These are phyloP conservation scores for Tangara arthus DNA, from an alignment of 2,797 vertebrate species.

Conservation along the genomic window DNA sequence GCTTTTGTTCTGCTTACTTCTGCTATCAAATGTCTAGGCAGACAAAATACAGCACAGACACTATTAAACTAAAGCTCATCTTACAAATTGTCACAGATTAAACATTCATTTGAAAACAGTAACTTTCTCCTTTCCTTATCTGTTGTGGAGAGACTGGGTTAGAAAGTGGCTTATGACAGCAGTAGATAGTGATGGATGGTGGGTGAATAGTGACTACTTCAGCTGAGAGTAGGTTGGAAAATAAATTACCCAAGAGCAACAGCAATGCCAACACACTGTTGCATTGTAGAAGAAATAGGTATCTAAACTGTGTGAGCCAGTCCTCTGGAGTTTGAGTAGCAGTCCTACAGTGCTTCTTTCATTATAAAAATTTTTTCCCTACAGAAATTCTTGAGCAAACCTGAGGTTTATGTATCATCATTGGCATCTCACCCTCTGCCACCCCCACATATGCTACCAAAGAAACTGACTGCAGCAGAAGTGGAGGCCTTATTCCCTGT, in stretches of 20 bases:
- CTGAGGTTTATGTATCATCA: constrained; percentile 85
- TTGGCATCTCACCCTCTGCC: constrained; percentile 82
- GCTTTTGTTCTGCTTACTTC: neutral
- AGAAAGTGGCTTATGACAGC: neutral
- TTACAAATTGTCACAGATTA: neutral
- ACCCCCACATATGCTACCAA: constrained; percentile 79
- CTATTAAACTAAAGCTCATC: neutral
- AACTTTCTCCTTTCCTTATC: neutral
- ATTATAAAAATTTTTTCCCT: constrained; percentile 16
- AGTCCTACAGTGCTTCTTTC: neutral
- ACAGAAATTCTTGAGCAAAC: constrained; percentile 85
- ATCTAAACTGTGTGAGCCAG: neutral
- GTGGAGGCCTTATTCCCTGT: constrained; percentile 84
- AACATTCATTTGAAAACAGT: neutral
- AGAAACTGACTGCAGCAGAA: constrained; percentile 78
- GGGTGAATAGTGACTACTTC: neutral
- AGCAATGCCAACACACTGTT: neutral
- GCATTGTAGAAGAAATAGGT: neutral
- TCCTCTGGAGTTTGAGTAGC: neutral
- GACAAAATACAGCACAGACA: neutral
- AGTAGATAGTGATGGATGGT: neutral
- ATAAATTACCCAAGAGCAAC: neutral
- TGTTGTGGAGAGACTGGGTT: neutral
- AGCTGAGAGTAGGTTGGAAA: neutral
- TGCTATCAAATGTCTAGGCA: neutral